Conservation (phyloP, 2,888 invertebrate genomes). For the Drosophila tanythrix region DNA sequence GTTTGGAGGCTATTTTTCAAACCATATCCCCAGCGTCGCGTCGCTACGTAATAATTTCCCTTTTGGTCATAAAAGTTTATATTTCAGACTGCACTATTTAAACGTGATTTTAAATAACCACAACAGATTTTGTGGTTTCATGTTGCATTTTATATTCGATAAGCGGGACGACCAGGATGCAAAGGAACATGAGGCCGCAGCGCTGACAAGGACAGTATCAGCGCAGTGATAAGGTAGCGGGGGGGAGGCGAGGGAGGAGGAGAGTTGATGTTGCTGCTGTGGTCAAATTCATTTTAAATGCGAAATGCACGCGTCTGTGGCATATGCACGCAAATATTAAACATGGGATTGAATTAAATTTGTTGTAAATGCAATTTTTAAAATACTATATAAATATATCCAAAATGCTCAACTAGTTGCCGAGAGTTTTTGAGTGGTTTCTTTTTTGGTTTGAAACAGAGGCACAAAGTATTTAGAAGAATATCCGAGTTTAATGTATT, state of each 20-base stretch:
- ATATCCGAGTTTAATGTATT: background rate
- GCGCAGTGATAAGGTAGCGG: conserved; percentile 18
- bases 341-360: conserved; percentile 22
- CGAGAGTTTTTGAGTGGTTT: too few species aligned
- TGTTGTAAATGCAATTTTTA: background rate
- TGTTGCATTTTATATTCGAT: conserved; percentile 73
- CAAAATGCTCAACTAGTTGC: too few species aligned
- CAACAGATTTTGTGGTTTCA: conserved; percentile 76
- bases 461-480: background rate
- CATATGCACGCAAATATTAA: conserved; percentile 21
- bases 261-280: conserved; percentile 31
- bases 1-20: conserved; percentile 37
- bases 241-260: background rate
- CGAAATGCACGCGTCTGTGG: conserved; percentile 40
- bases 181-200: conserved; percentile 25
- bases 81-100: conserved; percentile 59
- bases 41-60: conserved; percentile 64
- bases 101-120: conserved; percentile 77
- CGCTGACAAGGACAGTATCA: conserved; percentile 40
- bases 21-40: conserved; percentile 37
- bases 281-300: conserved; percentile 66
- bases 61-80: conserved; percentile 68
- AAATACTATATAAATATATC: background rate
- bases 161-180: conserved; percentile 52
- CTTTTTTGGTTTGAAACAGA: background rate